Conservation (phyloP, 1,140 invertebrate species). For the Bombus impatiens region DNA sequence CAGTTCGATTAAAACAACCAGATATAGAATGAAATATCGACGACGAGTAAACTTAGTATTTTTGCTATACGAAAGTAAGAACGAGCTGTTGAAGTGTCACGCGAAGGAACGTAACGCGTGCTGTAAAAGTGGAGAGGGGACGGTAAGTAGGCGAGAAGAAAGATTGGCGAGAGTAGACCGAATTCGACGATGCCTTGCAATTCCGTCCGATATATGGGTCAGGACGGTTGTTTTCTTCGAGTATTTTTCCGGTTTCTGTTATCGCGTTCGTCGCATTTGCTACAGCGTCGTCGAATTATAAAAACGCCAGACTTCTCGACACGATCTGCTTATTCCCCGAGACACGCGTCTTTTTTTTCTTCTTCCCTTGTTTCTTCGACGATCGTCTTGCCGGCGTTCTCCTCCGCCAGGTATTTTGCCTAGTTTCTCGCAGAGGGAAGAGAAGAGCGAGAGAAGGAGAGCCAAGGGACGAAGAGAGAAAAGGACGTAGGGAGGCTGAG, state of each 20-base stretch:
- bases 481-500: not conserved
- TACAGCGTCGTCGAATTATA: not conserved
- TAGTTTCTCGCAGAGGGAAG: no score
- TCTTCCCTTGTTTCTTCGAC: no score
- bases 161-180: not conserved
- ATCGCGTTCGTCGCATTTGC: not conserved
- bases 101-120: not conserved
- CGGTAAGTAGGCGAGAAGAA: not conserved
- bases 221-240: not conserved
- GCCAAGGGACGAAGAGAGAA: not conserved
- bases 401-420: no score
- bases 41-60: no score
- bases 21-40: no score
- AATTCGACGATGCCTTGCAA: not conserved
- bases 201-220: not conserved
- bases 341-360: no score
- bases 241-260: not conserved
- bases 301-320: not conserved
- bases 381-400: no score
- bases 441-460: not conserved
- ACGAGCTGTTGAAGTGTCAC: not conserved
- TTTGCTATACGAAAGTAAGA: not conserved
- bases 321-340: no score
- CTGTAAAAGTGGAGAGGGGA: not conserved
- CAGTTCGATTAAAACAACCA: no score